Conservation (phyloP, 2,113 vertebrate genomes). For the Corvus moneduloides region DNA sequence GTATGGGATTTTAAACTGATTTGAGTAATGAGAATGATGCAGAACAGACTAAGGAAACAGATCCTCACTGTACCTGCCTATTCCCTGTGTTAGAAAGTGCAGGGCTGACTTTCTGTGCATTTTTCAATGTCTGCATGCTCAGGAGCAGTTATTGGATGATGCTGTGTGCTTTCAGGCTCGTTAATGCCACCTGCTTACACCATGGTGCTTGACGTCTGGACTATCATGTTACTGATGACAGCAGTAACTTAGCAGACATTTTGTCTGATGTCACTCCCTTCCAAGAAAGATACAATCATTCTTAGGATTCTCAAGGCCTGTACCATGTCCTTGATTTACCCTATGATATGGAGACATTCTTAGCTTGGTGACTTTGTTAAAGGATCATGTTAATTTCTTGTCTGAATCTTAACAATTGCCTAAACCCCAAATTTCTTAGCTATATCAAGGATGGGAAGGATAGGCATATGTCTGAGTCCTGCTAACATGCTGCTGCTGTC, state of each 20-base stretch:
- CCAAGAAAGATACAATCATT: neutral
- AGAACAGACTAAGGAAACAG: neutral
- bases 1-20: neutral
- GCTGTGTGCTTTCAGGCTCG: neutral
- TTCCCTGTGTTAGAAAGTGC: neutral
- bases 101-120: neutral
- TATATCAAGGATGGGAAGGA: neutral
- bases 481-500: neutral
- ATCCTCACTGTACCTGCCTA: neutral
- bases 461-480: neutral
- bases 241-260: neutral
- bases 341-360: neutral
- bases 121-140: neutral
- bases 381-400: neutral
- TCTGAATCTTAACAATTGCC: neutral
- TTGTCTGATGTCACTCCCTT: neutral
- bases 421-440: neutral
- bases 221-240: neutral
- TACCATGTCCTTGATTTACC: neutral
- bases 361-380: neutral
- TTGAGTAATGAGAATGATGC: neutral
- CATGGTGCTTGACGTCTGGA: neutral
- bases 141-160: neutral
- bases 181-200: neutral
- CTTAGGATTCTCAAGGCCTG: neutral